Conservation (phyloP, 1,140 invertebrate species). For the Heliothis subflexa region DNA sequence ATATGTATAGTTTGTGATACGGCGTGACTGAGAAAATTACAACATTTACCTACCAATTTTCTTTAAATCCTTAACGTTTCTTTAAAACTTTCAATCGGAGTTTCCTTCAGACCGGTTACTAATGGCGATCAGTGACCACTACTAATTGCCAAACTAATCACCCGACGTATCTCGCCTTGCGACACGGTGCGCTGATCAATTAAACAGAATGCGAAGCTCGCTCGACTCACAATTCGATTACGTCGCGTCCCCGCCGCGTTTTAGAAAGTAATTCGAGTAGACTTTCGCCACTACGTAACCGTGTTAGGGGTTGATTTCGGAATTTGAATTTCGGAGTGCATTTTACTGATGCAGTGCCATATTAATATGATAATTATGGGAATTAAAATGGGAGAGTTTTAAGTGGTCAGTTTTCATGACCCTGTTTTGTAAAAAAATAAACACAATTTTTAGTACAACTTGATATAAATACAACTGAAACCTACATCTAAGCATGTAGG, state of each 20-base stretch:
- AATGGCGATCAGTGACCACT: slow-evolving; percentile 52
- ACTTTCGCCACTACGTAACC: slow-evolving; percentile 61
- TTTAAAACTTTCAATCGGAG: background rate
- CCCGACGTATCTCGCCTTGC: slow-evolving; percentile 54
- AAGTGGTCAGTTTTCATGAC: too few species aligned
- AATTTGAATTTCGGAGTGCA: slow-evolving; percentile 52
- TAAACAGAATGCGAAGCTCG: slow-evolving; percentile 57
- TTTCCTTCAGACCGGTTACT: slow-evolving; percentile 32
- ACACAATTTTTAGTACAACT: too few species aligned
- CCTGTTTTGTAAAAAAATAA: too few species aligned
- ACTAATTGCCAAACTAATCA: slow-evolving; percentile 56
- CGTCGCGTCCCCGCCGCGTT: slow-evolving; percentile 53
- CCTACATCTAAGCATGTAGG: too few species aligned
- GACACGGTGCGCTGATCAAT: slow-evolving; percentile 61
- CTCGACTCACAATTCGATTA: slow-evolving; percentile 68
- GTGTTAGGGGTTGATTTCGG: slow-evolving; percentile 57
- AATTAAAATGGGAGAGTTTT: background rate
- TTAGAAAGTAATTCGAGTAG: slow-evolving; percentile 70
- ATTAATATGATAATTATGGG: background rate
- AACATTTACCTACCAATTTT: too few species aligned
- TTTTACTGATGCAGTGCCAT: slow-evolving; percentile 23
- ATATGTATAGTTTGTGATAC: too few species aligned
- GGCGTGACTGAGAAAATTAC: background rate
- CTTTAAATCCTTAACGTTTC: background rate
- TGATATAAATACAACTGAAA: too few species aligned